Conservation (phyloP, 2,888 invertebrate genomes). For the Calameuta filiformis region DNA sequence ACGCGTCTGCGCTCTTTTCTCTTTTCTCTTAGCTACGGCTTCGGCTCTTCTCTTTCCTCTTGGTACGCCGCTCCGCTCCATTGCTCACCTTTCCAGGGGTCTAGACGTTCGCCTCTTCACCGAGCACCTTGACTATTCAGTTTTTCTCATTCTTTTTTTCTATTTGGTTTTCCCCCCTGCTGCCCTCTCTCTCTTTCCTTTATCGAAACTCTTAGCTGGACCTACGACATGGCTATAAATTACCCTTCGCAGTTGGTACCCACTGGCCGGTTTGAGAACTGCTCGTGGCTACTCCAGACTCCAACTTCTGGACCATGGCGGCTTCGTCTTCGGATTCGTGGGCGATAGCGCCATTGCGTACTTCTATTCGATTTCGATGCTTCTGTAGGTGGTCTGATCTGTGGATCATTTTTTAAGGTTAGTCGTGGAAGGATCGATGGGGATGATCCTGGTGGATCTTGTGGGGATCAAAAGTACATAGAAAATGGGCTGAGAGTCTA, state of each 20-base stretch:
- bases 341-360: neutral
- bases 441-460: neutral
- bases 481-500: neutral
- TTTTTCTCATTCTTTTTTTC: neutral
- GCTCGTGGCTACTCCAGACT: neutral
- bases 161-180: neutral
- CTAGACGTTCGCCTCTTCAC: neutral
- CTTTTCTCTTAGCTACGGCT: slow-evolving; percentile 16
- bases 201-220: slow-evolving; percentile 15
- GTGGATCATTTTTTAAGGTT: neutral
- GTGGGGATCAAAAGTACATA: no score
- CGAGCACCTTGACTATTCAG: neutral
- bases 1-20: slow-evolving; percentile 54
- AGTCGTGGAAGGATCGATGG: neutral
- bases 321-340: neutral
- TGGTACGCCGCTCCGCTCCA: slow-evolving; percentile 14
- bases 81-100: neutral
- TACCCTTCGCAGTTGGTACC: slow-evolving; percentile 16
- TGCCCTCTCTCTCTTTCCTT: slow-evolving; percentile 7
- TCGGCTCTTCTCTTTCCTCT: slow-evolving; percentile 12
- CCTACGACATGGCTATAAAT: slow-evolving; percentile 35
- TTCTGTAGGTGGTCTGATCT: neutral
- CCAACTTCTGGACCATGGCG: neutral
- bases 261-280: neutral
- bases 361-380: neutral